Evolutionary conservation across 2,888 invertebrate species (phyloP).

Genomic region (Malacosoma neustria): DNA sequence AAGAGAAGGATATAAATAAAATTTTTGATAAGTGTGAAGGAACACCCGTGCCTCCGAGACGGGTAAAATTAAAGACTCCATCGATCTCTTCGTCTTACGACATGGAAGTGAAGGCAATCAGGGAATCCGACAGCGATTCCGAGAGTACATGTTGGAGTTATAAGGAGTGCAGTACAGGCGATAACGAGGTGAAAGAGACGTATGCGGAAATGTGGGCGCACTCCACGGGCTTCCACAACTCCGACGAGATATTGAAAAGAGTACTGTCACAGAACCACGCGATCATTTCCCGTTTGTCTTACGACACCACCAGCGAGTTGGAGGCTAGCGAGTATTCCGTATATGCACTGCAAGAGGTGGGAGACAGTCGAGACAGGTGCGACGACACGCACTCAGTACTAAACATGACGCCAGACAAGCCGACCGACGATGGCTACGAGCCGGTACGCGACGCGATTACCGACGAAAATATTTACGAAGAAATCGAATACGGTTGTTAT

Average conservation of each 20-base stretch:
- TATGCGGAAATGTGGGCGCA: slow-evolving; percentile 64
- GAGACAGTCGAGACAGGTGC: slow-evolving; percentile 69
- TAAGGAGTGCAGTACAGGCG: slow-evolving; percentile 51
- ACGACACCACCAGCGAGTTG: slow-evolving; percentile 55
- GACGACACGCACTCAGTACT: slow-evolving; percentile 40
- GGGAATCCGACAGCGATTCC: slow-evolving; percentile 50
- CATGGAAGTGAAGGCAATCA: slow-evolving; percentile 26
- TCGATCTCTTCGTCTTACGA: slow-evolving; percentile 38
- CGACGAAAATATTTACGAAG: slow-evolving; percentile 68
- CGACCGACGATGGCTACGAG: slow-evolving; percentile 64
- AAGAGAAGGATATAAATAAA: slow-evolving; percentile 25
- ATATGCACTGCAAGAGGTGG: slow-evolving; percentile 60
- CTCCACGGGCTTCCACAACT: slow-evolving; percentile 62
- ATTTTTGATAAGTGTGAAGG: slow-evolving; percentile 31
- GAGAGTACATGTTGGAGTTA: slow-evolving; percentile 68
- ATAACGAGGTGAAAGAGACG: slow-evolving; percentile 35
- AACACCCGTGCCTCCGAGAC: slow-evolving; percentile 46
- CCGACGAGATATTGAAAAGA: slow-evolving; percentile 47
- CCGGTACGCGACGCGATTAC: slow-evolving; percentile 58
- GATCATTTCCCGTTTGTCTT: slow-evolving; percentile 50
- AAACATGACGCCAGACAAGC: slow-evolving; percentile 59
- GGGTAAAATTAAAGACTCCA: slow-evolving; percentile 37
- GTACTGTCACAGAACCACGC: slow-evolving; percentile 53
- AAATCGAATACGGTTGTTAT: slow-evolving; percentile 55
- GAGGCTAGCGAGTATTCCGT: slow-evolving; percentile 46